phyloP scores from a whole-genome alignment of 53 echinoderm and acorn worm genomes.

The Holothuria leucospilota region DNA sequence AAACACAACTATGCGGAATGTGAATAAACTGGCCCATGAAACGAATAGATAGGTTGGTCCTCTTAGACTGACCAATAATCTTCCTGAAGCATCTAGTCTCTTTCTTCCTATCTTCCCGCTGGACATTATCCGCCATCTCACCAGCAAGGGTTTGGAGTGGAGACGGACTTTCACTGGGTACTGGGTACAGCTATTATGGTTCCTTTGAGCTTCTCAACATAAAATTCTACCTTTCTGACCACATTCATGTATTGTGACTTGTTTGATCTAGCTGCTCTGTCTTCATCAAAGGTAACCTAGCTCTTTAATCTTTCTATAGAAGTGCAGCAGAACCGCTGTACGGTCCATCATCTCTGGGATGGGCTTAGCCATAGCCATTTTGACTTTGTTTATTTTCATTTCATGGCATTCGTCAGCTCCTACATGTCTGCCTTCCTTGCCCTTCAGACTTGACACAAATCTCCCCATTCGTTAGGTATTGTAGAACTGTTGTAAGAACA shows the following conservation, averaged over 20 bases:
- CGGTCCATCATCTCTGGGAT: slow-evolving; percentile 11
- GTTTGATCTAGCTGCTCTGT: no score
- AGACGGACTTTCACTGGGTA: no score
- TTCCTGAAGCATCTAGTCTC: slow-evolving; percentile 33
- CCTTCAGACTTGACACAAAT: slow-evolving; percentile 47
- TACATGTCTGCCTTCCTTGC: slow-evolving; percentile 16
- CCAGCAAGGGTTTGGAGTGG: no score
- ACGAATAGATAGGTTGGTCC: neutral
- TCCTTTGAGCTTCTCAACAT: no score
- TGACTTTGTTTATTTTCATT: slow-evolving; percentile 50
- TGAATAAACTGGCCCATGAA: slow-evolving; percentile 37
- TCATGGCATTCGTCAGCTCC: slow-evolving; percentile 55
- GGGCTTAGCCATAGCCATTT: slow-evolving; percentile 43
- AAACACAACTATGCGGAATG: no score
- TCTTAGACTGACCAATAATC: slow-evolving; percentile 57
- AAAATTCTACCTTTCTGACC: no score
- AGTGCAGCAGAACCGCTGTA: slow-evolving; percentile 41
- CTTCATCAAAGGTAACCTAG: no score
- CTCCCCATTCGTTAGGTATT: slow-evolving; percentile 39
- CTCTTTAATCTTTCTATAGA: no score
- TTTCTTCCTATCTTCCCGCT: neutral
- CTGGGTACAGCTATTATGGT: no score
- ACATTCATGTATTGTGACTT: no score
- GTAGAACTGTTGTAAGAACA: no score
- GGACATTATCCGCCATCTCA: no score